A percentile compares a stretch with the other conserved stretches of the same genome.
phyloP scores from a whole-genome alignment of 2,113 vertebrate species.

The Dermatemys mawii region DNA sequence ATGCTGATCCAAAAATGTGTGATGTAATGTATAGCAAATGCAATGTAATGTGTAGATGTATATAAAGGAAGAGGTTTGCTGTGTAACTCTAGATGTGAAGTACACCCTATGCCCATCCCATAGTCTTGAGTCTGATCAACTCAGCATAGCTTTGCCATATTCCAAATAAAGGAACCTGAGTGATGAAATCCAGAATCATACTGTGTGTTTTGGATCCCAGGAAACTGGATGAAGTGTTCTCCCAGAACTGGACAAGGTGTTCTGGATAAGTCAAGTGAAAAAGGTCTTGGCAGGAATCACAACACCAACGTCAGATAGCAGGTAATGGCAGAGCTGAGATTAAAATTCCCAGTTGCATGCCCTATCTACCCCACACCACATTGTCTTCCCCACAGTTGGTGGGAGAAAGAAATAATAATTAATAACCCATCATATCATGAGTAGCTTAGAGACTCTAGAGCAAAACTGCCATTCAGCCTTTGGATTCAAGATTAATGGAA shows the following conservation, averaged over 20 bases:
- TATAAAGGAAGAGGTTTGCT: background rate
- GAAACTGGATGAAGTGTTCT: background rate
- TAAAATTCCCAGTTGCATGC: background rate
- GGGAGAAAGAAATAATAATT: background rate
- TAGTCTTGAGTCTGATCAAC: background rate
- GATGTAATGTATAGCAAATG: background rate
- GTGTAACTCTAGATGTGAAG: background rate
- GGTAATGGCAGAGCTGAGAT: background rate
- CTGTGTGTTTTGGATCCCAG: background rate
- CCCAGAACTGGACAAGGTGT: background rate
- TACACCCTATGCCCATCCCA: background rate
- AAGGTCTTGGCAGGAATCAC: background rate
- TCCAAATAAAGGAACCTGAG: background rate
- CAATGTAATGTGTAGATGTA: background rate
- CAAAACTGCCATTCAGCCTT: background rate
- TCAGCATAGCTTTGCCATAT: no score
- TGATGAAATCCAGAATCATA: background rate
- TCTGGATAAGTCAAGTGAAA: background rate
- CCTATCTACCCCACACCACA: background rate
- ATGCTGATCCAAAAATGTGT: background rate
- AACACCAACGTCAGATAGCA: background rate
- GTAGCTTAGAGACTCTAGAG: background rate
- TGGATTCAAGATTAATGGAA: background rate
- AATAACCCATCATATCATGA: background rate
- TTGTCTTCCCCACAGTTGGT: background rate